Conservation (phyloP, 2,113 vertebrate genomes). For the Anolis sagrei region DNA sequence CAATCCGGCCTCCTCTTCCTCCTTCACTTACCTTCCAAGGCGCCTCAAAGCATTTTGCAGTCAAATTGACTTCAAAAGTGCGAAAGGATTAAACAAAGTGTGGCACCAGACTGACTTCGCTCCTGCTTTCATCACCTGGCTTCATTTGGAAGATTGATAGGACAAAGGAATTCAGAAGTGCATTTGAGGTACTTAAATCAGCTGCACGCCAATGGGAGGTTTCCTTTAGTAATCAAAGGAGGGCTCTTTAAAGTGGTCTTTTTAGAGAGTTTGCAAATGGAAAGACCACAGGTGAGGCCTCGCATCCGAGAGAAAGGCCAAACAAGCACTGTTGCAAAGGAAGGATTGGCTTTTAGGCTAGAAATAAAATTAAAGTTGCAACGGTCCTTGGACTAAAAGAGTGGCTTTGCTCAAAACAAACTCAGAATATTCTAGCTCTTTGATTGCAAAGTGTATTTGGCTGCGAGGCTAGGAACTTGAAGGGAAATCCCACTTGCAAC, state of each 20-base stretch:
- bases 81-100: constrained; percentile 6
- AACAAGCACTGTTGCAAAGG: too few species aligned
- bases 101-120: background rate
- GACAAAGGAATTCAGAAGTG: constrained; percentile 55
- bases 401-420: too few species aligned
- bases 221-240: constrained; percentile 1
- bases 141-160: background rate
- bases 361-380: too few species aligned
- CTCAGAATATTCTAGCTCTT: too few species aligned
- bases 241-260: background rate
- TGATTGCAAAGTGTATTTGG: too few species aligned
- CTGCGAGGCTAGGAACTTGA: too few species aligned
- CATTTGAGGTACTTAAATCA: constrained; percentile 56
- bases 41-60: constrained; percentile 32
- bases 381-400: too few species aligned
- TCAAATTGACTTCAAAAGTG: constrained; percentile 17
- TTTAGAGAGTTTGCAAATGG: background rate
- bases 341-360: too few species aligned
- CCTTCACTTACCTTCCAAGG: constrained; percentile 24
- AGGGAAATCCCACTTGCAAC: too few species aligned
- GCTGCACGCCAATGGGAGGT: constrained; percentile 21
- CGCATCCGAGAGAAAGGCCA: too few species aligned
- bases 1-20: background rate
- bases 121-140: background rate
- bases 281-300: background rate